Percentiles rank a stretch among this genome's conserved stretches.
Evolutionary conservation across 2,113 vertebrate species (phyloP).

Genomic region (Pionites leucogaster): DNA sequence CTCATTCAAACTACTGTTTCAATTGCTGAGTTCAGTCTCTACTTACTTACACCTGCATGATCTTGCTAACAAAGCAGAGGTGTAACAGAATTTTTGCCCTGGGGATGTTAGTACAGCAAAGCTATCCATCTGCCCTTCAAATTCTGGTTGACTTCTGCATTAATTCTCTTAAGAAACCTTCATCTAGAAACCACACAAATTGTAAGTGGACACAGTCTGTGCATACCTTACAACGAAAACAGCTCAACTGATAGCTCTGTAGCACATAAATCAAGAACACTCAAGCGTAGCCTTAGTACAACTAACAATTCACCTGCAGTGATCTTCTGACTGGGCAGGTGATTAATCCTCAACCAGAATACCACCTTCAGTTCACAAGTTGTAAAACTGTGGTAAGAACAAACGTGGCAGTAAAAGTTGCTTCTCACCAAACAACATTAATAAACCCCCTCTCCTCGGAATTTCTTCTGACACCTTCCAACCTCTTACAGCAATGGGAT

Average conservation of each 20-base stretch:
- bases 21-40: neutral
- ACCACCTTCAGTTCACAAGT: neutral
- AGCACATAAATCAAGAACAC: neutral
- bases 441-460: neutral
- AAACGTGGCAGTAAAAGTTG: neutral
- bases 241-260: neutral
- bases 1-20: constrained; percentile 20
- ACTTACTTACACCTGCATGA: constrained; percentile 27
- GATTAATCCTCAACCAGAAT: neutral
- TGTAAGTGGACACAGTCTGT: neutral
- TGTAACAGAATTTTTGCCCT: neutral
- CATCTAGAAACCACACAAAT: neutral
- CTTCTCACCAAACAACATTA: neutral
- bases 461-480: neutral
- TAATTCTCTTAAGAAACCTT: constrained; percentile 3
- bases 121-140: neutral
- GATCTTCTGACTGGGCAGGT: neutral
- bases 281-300: neutral
- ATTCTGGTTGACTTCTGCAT: neutral
- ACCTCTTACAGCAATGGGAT: neutral
- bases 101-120: neutral
- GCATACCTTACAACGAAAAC: neutral
- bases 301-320: neutral
- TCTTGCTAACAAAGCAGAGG: neutral
- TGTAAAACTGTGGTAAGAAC: neutral